These are phyloP conservation scores for Nipponacmea schrenckii DNA, from an alignment of 2,888 invertebrate species.

Conservation along the genomic window DNA sequence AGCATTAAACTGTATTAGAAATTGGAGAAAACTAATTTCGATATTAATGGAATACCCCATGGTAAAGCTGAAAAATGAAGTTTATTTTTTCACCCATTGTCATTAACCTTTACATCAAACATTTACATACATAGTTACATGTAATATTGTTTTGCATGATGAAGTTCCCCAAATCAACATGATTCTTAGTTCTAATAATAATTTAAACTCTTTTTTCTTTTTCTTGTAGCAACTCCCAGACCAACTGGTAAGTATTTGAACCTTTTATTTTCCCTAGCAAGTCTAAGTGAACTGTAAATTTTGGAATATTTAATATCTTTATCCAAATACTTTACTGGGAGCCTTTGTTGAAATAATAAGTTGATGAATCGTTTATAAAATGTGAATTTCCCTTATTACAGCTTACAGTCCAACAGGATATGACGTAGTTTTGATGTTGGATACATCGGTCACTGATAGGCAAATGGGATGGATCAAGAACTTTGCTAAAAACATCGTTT, in stretches of 20 bases:
- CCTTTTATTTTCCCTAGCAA: neutral
- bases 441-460: constrained; percentile 43
- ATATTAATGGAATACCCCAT: no score
- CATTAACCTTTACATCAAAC: no score
- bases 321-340: neutral
- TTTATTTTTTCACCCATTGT: no score
- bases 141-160: no score
- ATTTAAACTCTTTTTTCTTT: neutral
- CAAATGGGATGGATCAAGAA: constrained; percentile 36
- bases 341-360: neutral
- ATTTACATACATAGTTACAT: no score
- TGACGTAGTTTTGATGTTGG: constrained; percentile 49
- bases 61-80: no score
- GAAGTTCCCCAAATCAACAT: no score
- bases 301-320: neutral
- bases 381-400: constrained; percentile 1
- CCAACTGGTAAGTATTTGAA: constrained; percentile 1
- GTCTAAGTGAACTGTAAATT: neutral
- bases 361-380: neutral
- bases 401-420: constrained; percentile 32
- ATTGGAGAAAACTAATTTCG: no score
- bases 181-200: neutral
- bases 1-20: no score
- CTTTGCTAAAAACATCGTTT: constrained; percentile 34
- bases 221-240: neutral